A percentile compares a stretch with the other conserved stretches of the same genome.
Conservation (phyloP, 64 coral and sea anemone species). For the Dendronephthya gigantea region DNA sequence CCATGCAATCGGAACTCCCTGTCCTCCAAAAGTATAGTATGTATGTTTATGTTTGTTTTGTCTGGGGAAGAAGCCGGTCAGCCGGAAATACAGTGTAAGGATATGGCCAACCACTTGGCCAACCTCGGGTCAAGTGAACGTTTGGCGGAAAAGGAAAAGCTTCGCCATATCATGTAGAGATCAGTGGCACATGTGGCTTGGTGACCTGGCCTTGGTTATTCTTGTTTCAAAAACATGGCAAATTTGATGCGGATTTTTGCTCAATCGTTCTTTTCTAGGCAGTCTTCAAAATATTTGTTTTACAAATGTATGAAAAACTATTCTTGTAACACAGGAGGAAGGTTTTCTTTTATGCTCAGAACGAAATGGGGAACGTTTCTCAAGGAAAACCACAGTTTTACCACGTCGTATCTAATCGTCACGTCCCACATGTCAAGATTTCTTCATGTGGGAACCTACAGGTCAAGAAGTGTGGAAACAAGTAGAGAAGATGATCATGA, state of each 20-base stretch:
- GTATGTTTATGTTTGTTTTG: no score
- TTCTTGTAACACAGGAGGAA: not conserved
- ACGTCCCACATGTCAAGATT: not conserved
- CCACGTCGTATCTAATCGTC: not conserved
- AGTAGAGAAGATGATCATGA: not conserved
- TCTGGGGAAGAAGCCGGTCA: no score
- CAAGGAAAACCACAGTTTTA: not conserved
- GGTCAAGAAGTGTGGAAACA: not conserved
- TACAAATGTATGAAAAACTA: not conserved
- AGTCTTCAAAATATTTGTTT: not conserved
- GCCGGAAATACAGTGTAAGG: no score
- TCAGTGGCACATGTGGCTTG: no score
- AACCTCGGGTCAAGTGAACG: no score
- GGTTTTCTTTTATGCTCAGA: not conserved
- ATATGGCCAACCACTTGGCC: no score
- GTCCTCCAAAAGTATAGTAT: no score
- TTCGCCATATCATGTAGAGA: no score
- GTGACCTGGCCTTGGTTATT: no score
- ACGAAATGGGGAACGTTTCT: not conserved
- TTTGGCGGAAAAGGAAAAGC: no score
- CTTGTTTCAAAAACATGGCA: no score
- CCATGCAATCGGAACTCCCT: no score
- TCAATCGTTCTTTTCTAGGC: not conserved
- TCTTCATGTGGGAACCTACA: not conserved
- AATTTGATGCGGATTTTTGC: not conserved